These are phyloP conservation scores for Hestina assimilis DNA, from an alignment of 1,140 invertebrate genomes.

Conservation along the genomic window DNA sequence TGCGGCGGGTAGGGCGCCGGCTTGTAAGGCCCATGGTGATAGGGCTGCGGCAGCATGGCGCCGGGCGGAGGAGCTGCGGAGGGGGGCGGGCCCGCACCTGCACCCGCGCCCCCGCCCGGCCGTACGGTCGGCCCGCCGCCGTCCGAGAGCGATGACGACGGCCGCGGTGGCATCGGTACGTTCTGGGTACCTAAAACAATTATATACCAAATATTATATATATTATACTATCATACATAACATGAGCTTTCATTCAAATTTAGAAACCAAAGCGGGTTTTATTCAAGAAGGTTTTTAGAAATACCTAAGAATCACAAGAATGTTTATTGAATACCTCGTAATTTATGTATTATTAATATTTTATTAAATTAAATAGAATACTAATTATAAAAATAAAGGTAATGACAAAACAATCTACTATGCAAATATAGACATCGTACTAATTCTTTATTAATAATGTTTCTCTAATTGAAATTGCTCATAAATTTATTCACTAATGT, in stretches of 20 bases:
- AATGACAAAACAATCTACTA: too few relatives aligned
- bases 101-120: constrained; percentile 81
- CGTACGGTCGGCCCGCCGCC: constrained; percentile 86
- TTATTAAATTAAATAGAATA: too few relatives aligned
- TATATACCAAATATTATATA: not conserved
- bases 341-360: too few relatives aligned
- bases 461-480: not conserved
- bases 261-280: too few relatives aligned
- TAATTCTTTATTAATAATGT: not conserved
- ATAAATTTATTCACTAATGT: not conserved
- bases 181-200: constrained; percentile 87
- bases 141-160: constrained; percentile 93
- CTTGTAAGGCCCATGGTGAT: constrained; percentile 75
- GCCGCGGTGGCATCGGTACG: constrained; percentile 94
- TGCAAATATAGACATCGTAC: not conserved
- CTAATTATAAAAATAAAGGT: too few relatives aligned
- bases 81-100: constrained; percentile 72
- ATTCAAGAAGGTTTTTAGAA: too few relatives aligned
- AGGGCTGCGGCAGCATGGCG: constrained; percentile 77
- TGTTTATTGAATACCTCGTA: too few relatives aligned
- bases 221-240: not conserved
- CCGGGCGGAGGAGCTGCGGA: constrained; percentile 51
- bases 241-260: too few relatives aligned
- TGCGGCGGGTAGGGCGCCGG: constrained; percentile 67
- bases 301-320: too few relatives aligned